Evolutionary conservation across 2,888 invertebrate species (phyloP), one percentile per base, ranked within the genome.

Genomic region (Neoascia interrupta): DNA sequence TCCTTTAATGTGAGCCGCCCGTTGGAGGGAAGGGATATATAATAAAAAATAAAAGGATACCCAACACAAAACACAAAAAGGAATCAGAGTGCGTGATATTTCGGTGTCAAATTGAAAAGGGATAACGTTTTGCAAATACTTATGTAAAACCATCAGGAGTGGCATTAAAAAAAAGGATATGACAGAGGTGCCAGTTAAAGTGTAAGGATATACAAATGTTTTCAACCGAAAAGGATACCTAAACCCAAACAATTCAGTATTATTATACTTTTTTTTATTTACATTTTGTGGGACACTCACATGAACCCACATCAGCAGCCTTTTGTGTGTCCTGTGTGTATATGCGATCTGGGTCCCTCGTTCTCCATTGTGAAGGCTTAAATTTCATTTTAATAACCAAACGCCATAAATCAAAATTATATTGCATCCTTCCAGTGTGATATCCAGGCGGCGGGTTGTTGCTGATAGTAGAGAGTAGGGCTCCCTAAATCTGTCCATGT

Each of bases 371-470:
- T 49, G 49, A 68, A 72, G 74, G 69, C 58, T 81, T 63, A 64
- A 84, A 85, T 81, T 82, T 81, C 83, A 84, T 83, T 85, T 84
- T 84, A 84, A 84, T 84, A 84, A 85, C 83, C 66, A 83, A 82
- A 74, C 82, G 85, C 84, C 84, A 87, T 87, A 87, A 87, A 87
- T 87, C 87, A 87, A 85, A 85, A 66, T 79, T 79, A 79, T 79
- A 79, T 79, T 79, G 73, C 73, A 79, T 68, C 66, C 72, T 79
- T 72, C 72, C 72, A 58, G 49, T 41, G 61, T 5, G 4, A 61
- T 39, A 49, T 41, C 31, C 47, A 1, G 41, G 37, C 26, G 41
- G 37, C 26, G 36, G 43, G 31, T 58, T 64, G 64, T 43, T 53
- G 51, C 43, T 34, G 23, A 10, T 21, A 18, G 15, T 26, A 31